phyloP scores from a whole-genome alignment of 2,113 vertebrate genomes.

The Trachemys scripta region DNA sequence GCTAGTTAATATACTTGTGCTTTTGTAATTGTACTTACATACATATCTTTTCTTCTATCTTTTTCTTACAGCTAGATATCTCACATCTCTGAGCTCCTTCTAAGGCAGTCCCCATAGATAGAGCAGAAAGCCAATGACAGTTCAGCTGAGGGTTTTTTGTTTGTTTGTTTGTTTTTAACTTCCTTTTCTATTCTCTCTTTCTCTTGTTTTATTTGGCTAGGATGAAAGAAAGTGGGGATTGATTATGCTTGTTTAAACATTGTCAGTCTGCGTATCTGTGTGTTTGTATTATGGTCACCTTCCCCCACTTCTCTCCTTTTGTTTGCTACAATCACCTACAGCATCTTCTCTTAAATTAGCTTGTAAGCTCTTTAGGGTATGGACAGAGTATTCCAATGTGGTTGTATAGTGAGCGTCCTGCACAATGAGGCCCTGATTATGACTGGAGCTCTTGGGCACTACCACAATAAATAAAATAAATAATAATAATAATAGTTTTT shows the following conservation, averaged over 20 bases:
- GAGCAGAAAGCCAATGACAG: not conserved
- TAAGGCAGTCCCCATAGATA: slow-evolving; percentile 5
- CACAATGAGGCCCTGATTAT: not conserved
- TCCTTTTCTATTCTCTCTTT: slow-evolving; percentile 8
- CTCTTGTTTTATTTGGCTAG: not conserved
- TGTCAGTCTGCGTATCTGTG: not conserved
- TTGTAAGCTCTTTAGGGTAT: not conserved
- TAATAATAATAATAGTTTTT: not conserved
- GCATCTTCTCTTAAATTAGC: not conserved
- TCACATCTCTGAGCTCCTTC: not conserved
- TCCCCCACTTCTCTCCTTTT: not conserved
- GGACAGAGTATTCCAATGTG: not conserved
- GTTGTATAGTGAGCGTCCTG: not conserved
- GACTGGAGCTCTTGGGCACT: not conserved
- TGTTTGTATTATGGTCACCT: not conserved
- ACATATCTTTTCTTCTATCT: slow-evolving; percentile 42
- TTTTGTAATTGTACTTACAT: slow-evolving; percentile 52
- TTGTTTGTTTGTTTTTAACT: not conserved
- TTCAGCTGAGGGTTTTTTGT: slow-evolving; percentile 16
- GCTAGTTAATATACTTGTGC: not conserved
- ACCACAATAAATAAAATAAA: not conserved
- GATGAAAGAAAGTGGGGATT: not conserved
- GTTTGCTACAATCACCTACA: not conserved
- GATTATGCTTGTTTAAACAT: not conserved
- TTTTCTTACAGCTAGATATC: slow-evolving; percentile 21